Percentiles rank a stretch among this genome's conserved stretches.
These are phyloP conservation scores for Trissolcus japonicus DNA, from an alignment of 2,888 invertebrate species.

Conservation along the genomic window DNA sequence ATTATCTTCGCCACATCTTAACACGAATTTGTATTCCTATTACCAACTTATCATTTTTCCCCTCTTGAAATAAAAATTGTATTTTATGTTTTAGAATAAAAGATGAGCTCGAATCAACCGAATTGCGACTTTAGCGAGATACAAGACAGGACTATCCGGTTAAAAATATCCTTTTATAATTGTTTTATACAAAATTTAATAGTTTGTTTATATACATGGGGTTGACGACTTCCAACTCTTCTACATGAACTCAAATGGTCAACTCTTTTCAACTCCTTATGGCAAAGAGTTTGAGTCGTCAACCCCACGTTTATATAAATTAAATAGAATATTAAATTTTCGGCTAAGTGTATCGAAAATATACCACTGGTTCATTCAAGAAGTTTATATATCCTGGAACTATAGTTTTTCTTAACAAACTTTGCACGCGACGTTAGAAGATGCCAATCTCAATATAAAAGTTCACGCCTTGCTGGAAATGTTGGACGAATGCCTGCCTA, in stretches of 20 bases:
- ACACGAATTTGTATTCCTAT: background rate
- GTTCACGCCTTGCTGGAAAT: conserved; percentile 47
- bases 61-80: background rate
- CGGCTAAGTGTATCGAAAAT: background rate
- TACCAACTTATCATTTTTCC: background rate
- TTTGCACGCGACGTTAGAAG: conserved; percentile 47
- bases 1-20: background rate
- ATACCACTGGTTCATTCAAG: conserved; percentile 28
- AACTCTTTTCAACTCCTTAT: no score
- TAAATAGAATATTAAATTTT: background rate
- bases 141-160: background rate
- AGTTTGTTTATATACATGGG: no score
- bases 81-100: conserved; percentile 13
- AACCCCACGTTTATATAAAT: no score
- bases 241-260: no score
- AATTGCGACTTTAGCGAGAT: conserved; percentile 8
- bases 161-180: conserved; percentile 28
- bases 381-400: conserved; percentile 20
- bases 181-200: background rate
- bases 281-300: no score
- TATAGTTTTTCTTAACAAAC: conserved; percentile 48
- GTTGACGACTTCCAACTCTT: no score
- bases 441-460: conserved; percentile 51
- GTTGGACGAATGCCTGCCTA: conserved; percentile 52
- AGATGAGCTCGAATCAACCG: conserved; percentile 19